A percentile compares a stretch with the other conserved stretches of the same genome.
These are phyloP conservation scores for Diaphora mendica DNA, from an alignment of 2,888 invertebrate species.

Conservation along the genomic window DNA sequence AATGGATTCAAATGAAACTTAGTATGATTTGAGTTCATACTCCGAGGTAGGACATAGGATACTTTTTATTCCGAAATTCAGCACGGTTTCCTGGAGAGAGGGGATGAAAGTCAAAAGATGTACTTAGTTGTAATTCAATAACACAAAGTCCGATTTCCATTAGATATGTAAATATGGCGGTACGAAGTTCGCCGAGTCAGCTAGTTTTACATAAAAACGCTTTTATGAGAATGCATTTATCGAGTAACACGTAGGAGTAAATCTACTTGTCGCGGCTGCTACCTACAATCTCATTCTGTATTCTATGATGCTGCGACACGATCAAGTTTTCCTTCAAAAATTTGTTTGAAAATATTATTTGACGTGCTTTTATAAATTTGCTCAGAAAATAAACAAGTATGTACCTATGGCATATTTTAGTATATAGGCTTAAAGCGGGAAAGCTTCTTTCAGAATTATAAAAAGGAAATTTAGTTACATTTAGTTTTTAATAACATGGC, in stretches of 20 bases:
- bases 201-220: conserved; percentile 1
- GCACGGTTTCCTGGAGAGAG: no score
- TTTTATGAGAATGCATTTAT: conserved; percentile 9
- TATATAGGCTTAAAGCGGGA: background rate
- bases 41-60: no score
- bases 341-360: background rate
- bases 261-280: background rate
- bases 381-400: background rate
- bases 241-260: background rate
- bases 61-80: no score
- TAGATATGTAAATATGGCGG: no score
- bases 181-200: no score
- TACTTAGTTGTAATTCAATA: no score
- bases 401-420: background rate
- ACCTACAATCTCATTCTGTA: conserved; percentile 9
- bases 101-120: no score
- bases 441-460: background rate
- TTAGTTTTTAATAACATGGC: background rate
- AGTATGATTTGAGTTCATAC: no score
- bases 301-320: conserved; percentile 6
- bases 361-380: background rate
- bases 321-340: conserved; percentile 9
- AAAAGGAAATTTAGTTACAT: background rate
- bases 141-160: no score
- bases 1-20: no score